Conservation (phyloP, 2,113 vertebrate genomes). For the Pomatorhinus ruficollis region DNA sequence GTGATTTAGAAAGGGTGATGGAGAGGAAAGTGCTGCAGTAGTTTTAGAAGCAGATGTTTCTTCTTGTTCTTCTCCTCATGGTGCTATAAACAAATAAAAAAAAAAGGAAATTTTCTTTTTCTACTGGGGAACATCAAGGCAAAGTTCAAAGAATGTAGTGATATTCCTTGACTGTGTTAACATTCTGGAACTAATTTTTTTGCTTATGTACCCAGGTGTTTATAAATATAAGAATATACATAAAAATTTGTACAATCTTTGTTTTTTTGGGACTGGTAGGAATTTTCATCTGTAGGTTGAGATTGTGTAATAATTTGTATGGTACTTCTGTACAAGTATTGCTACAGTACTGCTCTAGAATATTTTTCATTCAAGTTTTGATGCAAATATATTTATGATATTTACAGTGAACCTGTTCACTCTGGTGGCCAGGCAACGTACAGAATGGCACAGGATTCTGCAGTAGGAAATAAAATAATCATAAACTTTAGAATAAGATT, state of each 20-base stretch:
- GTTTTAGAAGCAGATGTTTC: conserved; percentile 12
- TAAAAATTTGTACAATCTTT: not conserved
- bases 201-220: not conserved
- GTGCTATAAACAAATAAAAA: not conserved
- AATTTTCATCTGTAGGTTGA: not conserved
- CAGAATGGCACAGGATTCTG: not conserved
- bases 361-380: not conserved
- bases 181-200: not conserved
- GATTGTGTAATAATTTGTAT: not conserved
- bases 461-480: not conserved
- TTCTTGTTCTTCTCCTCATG: not conserved
- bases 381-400: not conserved
- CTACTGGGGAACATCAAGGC: not conserved
- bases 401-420: accelerated
- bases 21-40: not conserved
- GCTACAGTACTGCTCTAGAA: not conserved
- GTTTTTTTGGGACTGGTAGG: not conserved
- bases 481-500: not conserved
- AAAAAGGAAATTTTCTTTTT: not conserved
- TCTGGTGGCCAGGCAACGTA: not conserved
- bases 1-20: not conserved
- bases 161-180: not conserved
- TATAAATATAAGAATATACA: not conserved
- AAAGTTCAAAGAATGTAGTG: not conserved
- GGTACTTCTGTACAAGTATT: not conserved